Base-by-base conservation (phyloP, 2,113 vertebrate genomes). In the Hoplias malabaricus region DNA sequence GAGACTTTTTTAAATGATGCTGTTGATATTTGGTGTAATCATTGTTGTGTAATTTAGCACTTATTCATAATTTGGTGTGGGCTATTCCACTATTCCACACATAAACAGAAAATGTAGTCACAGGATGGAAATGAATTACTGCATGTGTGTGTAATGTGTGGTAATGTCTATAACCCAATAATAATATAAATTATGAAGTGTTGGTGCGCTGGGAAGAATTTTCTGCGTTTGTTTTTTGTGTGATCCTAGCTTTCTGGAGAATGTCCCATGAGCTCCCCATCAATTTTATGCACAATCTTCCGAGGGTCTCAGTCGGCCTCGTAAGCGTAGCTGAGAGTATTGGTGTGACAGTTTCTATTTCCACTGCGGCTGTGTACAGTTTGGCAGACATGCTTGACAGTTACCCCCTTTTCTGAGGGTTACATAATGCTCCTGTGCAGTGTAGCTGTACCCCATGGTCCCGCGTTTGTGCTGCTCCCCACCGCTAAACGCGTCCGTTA, bases 391-490 rank as follows among this genome's bases (percentile, higher is more conserved):
- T 62, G 62, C 74, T 59, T 59, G 38, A 16, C 21, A 16, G 36
- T 65, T 34, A 46, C 71, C 56, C 14, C 16, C 40, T 68, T 80
- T 66, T 14, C 13, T 43, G 66, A 16, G 21, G 54, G 5, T 82
- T 72, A 61, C 25, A 31, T 54, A 74, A 78, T 42, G 75, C 54
- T 57, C 27, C 27, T 38, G 53, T 69, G 43, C 33, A 43, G 40
- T 46, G 40, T 40, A 13, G 54, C n/a, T 42, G 21, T 33, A 25
- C 53, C 61, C 40, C 40, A 23, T 7, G 19, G 72, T 69, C 38
- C 61, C 27, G 62, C 23, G 43, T 77, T 73, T 68, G 73, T 66
- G 36, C 59, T 69, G 61, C 66, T 69, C 25, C 66, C 36, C 46
- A 53, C 59, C 27, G 16, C 34, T n/a, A n/a, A 46, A 21, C 48